Conservation (phyloP, 2,888 invertebrate genomes). For the Lasius fuliginosus region DNA sequence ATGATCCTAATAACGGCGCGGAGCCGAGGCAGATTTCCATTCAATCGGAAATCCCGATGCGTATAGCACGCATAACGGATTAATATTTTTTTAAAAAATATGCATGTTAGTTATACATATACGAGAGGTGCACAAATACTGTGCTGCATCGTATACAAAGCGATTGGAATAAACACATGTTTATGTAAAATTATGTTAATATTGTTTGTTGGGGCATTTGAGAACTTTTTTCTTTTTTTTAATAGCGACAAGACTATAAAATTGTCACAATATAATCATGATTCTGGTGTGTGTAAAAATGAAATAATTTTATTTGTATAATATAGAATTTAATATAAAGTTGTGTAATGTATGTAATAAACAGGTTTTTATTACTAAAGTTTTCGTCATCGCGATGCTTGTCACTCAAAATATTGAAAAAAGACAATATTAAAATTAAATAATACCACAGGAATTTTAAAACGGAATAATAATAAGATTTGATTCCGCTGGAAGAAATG, state of each 20-base stretch:
- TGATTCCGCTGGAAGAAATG: neutral
- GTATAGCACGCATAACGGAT: constrained; percentile 34
- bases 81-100: neutral
- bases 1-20: constrained; percentile 48
- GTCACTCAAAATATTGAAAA: neutral
- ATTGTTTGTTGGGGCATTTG: constrained; percentile 6
- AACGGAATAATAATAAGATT: neutral
- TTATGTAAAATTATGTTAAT: constrained; percentile 33
- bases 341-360: neutral
- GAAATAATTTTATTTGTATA: neutral
- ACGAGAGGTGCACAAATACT: neutral
- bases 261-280: neutral
- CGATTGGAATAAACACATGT: neutral
- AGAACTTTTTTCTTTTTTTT: neutral
- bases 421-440: neutral
- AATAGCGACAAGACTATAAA: neutral
- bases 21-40: constrained; percentile 20
- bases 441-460: neutral
- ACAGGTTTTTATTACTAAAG: neutral
- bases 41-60: constrained; percentile 39
- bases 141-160: no score
- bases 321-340: constrained; percentile 6
- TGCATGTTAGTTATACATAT: no score
- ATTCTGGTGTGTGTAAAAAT: neutral
- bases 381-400: neutral